Base-by-base conservation (phyloP, 2,113 vertebrate genomes). In the Myrmecophaga tridactyla region DNA sequence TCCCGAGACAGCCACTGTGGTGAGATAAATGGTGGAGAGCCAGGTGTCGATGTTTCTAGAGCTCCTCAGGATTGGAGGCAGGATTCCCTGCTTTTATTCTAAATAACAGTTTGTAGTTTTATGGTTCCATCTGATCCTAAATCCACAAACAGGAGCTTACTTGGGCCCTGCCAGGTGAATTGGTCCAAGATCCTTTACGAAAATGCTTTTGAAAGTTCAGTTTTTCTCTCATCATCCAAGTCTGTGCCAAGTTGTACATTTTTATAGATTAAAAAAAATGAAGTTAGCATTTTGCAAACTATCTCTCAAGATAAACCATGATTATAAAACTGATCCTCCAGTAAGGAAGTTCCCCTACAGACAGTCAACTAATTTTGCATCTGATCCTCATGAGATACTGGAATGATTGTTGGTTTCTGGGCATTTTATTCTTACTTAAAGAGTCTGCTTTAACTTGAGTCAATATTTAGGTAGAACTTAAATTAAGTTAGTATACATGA, bases 311-410 rank as follows among this genome's bases (percentile, higher is more conserved):
- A 88, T 77, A 83, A 87, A 67, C 85, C 29, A n/a, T n/a, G 58
- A 34, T 84, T 36, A 69, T 89, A 85, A 83, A 92, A 62, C 25
- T 67, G 82, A 65, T 60, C 29, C 18, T 56, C 62, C 10, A 0
- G 21, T 7, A 76, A 29, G 65, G 48, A 73, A 69, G 4, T 77
- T 82, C 43, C 48, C 80, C 62, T 58, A 3, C 34, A 12, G 36
- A 82, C 80, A 75, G 39, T 63, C 58, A 92, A 43, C 85, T 73
- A 36, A 23, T 86, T 96, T 94, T 90, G 80, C 39, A 80, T 97
- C 67, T 67, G 56, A 82, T 89, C 62, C 72, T 88, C 76, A 72
- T 7, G 58, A 56, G 91, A 67, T 67, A 75, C 39, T 84, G 41
- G 65, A 73, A 65, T 94, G 88, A 90, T 34, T 7, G 31, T 62